These are phyloP conservation scores for Xiphorhynchus erythropygius DNA, from an alignment of 2,797 vertebrate species.

Conservation along the genomic window DNA sequence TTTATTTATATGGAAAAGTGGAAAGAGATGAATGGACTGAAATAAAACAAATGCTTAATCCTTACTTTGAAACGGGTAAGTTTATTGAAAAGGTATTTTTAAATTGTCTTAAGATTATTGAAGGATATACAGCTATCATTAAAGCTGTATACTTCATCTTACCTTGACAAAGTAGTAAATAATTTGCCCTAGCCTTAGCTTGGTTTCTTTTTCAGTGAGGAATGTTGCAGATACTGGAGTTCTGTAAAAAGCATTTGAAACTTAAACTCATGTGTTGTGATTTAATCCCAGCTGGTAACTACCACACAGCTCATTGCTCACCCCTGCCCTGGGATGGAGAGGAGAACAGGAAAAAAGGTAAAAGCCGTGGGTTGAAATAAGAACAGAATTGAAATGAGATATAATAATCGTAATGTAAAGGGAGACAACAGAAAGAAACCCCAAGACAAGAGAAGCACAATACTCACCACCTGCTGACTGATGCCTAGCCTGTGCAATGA, in stretches of 20 bases:
- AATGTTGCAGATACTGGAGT: neutral
- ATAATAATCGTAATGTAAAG: neutral
- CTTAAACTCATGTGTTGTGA: accelerated
- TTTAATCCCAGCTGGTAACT: neutral
- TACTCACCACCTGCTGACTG: neutral
- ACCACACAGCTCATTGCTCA: neutral
- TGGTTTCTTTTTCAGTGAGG: neutral
- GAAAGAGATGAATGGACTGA: neutral
- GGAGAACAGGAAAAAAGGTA: neutral
- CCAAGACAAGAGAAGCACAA: neutral
- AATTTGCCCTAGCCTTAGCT: neutral
- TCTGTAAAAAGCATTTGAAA: neutral
- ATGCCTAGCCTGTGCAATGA: neutral
- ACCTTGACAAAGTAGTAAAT: neutral
- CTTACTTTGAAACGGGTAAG: neutral
- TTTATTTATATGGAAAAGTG: neutral
- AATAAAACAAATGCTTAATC: neutral
- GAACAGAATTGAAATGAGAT: neutral
- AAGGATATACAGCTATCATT: neutral
- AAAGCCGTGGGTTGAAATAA: neutral
- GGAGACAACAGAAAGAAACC: neutral
- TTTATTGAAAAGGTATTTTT: neutral
- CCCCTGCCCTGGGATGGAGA: neutral
- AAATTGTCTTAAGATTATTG: neutral
- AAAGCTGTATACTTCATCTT: neutral